phyloP scores from a whole-genome alignment of 1,140 invertebrate species.

The Apocrypta bakeri region DNA sequence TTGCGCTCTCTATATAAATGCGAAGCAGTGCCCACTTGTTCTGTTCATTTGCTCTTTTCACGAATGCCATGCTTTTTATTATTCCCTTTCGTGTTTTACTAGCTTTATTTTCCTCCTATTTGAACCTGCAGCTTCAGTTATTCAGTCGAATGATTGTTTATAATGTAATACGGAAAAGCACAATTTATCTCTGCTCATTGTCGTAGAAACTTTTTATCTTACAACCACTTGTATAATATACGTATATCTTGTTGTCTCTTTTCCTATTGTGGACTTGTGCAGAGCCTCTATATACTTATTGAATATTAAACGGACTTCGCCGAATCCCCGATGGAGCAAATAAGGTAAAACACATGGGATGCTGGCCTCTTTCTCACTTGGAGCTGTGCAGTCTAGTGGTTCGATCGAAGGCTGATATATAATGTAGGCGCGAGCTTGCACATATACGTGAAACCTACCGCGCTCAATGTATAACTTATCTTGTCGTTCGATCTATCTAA shows the following conservation, averaged over 20 bases:
- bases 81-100: not conserved
- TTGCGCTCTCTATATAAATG: conserved; percentile 27
- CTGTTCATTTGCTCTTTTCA: conserved; percentile 16
- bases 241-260: too few species aligned
- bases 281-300: conserved; percentile 43
- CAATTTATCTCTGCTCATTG: too few species aligned
- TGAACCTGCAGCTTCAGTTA: too few species aligned
- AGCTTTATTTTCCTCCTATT: too few species aligned
- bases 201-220: too few species aligned
- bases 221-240: too few species aligned
- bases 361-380: conserved; percentile 36
- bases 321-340: conserved; percentile 33
- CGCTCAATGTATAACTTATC: conserved; percentile 1
- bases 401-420: conserved; percentile 32
- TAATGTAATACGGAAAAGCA: too few species aligned
- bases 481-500: conserved; percentile 23
- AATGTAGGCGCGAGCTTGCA: conserved; percentile 6
- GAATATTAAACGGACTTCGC: conserved; percentile 52
- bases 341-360: conserved; percentile 41
- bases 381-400: not conserved
- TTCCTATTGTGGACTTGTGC: too few species aligned
- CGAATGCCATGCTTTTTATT: conserved; percentile 1
- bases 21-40: conserved; percentile 6
- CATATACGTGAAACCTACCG: not conserved
- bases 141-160: too few species aligned